Percentiles rank a stretch among this genome's conserved stretches.
Evolutionary conservation across 2,113 vertebrate genomes (phyloP).

Genomic region (Ophiodon elongatus): DNA sequence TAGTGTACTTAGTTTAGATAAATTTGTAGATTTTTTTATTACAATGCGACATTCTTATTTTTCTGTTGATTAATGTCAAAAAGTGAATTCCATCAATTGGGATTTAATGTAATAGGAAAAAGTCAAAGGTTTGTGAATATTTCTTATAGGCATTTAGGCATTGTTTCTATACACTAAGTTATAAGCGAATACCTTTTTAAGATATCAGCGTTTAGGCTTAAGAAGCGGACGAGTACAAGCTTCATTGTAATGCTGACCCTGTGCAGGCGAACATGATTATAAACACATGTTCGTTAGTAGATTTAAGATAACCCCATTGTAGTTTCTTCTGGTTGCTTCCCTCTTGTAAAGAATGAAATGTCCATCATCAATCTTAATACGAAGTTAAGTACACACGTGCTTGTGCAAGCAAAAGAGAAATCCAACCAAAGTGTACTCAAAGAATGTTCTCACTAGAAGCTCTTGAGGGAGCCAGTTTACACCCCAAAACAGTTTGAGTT

Average conservation of each 20-base stretch:
- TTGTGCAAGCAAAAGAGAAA: background rate
- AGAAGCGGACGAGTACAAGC: background rate
- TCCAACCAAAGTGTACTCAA: constrained; percentile 29
- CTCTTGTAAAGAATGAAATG: background rate
- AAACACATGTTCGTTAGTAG: background rate
- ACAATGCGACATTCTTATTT: background rate
- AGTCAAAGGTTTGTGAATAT: background rate
- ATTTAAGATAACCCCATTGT: background rate
- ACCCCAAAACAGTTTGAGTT: constrained; percentile 48
- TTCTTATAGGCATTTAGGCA: too few species aligned
- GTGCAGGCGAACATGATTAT: background rate
- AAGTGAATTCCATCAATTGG: background rate
- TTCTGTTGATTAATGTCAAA: background rate
- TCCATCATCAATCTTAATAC: constrained; percentile 8
- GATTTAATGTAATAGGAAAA: background rate
- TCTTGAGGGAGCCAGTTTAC: constrained; percentile 57
- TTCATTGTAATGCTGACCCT: constrained; percentile 4
- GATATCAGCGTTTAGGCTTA: background rate
- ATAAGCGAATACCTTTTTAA: background rate
- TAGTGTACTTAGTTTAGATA: background rate
- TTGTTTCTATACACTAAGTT: background rate
- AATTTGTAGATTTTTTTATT: background rate
- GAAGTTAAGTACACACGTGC: background rate
- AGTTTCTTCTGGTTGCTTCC: background rate
- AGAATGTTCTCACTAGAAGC: constrained; percentile 25